Evolutionary conservation across 1,140 invertebrate genomes (phyloP).

Genomic region (Parasteatoda tepidariorum): DNA sequence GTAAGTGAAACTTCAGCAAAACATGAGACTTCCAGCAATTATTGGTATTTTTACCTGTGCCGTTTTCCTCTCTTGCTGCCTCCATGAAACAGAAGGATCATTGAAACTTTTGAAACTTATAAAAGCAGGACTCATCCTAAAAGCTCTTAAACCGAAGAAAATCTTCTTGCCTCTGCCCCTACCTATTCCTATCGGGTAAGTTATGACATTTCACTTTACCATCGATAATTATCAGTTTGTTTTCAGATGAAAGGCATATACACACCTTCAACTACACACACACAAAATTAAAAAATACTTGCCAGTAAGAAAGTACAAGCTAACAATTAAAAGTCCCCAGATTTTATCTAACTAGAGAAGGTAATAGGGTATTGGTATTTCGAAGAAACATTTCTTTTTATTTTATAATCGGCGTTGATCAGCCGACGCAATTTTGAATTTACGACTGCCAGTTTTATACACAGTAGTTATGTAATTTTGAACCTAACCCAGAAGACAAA

Average conservation of each 20-base stretch:
- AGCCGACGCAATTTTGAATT: no score
- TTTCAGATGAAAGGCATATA: background rate
- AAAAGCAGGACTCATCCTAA: slow-evolving; percentile 32
- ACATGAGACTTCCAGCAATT: slow-evolving; percentile 1
- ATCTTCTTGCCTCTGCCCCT: slow-evolving; percentile 16
- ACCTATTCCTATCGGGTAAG: slow-evolving; percentile 46
- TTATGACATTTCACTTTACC: background rate
- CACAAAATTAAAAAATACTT: no score
- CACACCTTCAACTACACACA: no score
- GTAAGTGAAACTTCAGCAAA: slow-evolving; percentile 1
- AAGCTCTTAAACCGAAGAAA: slow-evolving; percentile 36
- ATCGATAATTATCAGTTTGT: background rate
- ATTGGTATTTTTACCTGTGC: background rate
- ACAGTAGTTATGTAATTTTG: no score
- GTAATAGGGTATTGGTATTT: no score
- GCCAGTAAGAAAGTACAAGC: no score
- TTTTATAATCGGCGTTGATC: no score
- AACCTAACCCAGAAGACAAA: no score
- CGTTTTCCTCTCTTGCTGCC: slow-evolving; percentile 15
- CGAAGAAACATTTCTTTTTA: no score
- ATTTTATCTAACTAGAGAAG: no score
- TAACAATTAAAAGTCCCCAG: no score
- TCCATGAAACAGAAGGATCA: slow-evolving; percentile 18
- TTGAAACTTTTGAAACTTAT: slow-evolving; percentile 19
- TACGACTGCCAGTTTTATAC: no score